Conservation (phyloP, 2,113 vertebrate species). For the Carollia perspicillata region DNA sequence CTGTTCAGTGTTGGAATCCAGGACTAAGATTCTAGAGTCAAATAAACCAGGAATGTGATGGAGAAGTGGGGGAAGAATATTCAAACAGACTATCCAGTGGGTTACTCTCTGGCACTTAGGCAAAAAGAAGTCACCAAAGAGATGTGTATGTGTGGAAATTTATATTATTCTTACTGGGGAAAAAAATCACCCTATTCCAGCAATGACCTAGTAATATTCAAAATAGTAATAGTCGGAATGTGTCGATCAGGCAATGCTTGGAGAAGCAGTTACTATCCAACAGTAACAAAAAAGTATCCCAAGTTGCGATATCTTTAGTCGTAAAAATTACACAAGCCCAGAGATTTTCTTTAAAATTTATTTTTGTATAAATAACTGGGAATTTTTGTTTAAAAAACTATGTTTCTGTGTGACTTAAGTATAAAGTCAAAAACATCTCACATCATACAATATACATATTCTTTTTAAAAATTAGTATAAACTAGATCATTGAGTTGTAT, state of each 20-base stretch:
- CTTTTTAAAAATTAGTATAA: neutral
- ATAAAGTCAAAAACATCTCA: neutral
- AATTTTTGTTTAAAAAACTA: neutral
- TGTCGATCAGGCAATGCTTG: neutral
- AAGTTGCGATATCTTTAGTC: neutral
- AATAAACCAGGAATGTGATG: neutral
- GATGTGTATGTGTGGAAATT: neutral
- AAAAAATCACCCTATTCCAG: neutral
- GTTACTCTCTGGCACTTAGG: neutral
- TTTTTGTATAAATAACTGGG: neutral
- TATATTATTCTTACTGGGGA: neutral
- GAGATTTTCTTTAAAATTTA: neutral
- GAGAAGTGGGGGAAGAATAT: neutral
- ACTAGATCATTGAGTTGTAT: neutral
- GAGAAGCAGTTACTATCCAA: neutral
- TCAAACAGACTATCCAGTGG: neutral
- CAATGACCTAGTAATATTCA: neutral
- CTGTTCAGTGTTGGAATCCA: neutral
- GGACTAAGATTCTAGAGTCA: neutral
- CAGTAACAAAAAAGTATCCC: neutral
- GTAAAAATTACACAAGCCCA: neutral
- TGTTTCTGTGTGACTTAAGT: neutral
- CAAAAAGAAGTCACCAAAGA: neutral
- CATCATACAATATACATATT: neutral
- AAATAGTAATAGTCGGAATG: neutral